Base-by-base conservation (phyloP, 2,888 invertebrate genomes). In the Plutella xylostella region DNA sequence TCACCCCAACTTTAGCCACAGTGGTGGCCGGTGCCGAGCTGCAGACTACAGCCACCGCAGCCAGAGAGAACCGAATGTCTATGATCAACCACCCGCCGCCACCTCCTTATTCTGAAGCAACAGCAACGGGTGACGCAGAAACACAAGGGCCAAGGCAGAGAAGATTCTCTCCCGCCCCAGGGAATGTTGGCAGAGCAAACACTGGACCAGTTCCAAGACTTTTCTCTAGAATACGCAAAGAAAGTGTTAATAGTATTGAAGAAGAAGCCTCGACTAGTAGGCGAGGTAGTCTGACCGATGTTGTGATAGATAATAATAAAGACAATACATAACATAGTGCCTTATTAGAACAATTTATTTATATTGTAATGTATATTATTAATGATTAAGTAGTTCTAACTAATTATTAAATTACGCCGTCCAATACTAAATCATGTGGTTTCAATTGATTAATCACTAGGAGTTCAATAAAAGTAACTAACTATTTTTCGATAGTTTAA, bases 221-320 rank as follows among this genome's bases (percentile, higher is more conserved):
- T n/a, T 83, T 69, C 50, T 75, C 79, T 1, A 68, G 79, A 45
- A 71, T 76, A 52, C 69, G 78, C 33, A 79, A 75, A 58, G 83
- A 83, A 45, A 79, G 72, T 53, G 54, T 56, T 17, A 57, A 53
- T 48, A 66, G 58, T 38, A 52, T 49, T 43, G 61, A 60, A 48
- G 78, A 77, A 49, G 74, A 71, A 42, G 61, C 56, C 46, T 15
- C 22, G 2, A 18, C 19, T 7, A 64, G 60, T 3, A 70, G 85
- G 55, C 70, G 83, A 42, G 67, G 69, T 45, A 85, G 85, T 59
- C 61, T 85, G 51, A 85, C 80, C 35, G 85, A 85, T 54, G 61
- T 85, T 57, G 79, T 79, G 51, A 76, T 85, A 62, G 85, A 85
- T 48, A 82, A 68, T 58, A 70, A 75, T 55, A 79, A 78, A 69